A percentile compares a stretch with the other conserved stretches of the same genome.
These are phyloP conservation scores for Leptinotarsa texana DNA, from an alignment of 1,140 invertebrate genomes.

Conservation along the genomic window DNA sequence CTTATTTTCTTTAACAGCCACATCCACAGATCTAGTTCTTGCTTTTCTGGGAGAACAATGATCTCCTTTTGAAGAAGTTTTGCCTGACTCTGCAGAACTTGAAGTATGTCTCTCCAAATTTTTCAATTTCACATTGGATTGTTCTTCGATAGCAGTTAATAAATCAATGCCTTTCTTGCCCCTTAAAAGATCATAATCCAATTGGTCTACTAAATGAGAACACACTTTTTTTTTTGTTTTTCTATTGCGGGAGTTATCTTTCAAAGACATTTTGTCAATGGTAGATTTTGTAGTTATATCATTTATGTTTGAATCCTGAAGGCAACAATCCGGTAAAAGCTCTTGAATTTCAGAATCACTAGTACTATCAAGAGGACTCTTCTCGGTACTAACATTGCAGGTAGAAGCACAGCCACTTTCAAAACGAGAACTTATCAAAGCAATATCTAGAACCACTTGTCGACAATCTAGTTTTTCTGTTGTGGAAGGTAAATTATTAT, in stretches of 20 bases:
- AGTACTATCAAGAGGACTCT: slow-evolving; percentile 35
- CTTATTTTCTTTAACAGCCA: slow-evolving; percentile 29
- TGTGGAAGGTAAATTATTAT: slow-evolving; percentile 26
- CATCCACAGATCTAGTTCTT: slow-evolving; percentile 48
- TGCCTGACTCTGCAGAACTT: slow-evolving; percentile 38
- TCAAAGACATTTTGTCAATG: slow-evolving; percentile 1
- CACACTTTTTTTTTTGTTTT: slow-evolving; percentile 41
- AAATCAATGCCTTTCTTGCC: slow-evolving; percentile 49
- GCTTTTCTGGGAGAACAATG: slow-evolving; percentile 44
- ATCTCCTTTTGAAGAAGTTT: slow-evolving; percentile 26
- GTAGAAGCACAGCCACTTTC: slow-evolving; percentile 43
- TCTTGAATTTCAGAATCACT: slow-evolving; percentile 33
- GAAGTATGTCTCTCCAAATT: slow-evolving; percentile 40
- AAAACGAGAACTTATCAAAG: slow-evolving; percentile 30
- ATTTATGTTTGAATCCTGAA: slow-evolving; percentile 34
- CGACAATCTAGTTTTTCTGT: slow-evolving; percentile 12
- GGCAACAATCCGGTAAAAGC: slow-evolving; percentile 32
- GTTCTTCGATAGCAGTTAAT: slow-evolving; percentile 49
- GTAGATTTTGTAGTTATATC: slow-evolving; percentile 17
- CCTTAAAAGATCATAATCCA: slow-evolving; percentile 46
- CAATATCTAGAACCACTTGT: slow-evolving; percentile 26
- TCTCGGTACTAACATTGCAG: slow-evolving; percentile 42
- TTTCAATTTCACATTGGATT: slow-evolving; percentile 44
- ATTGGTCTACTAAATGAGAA: slow-evolving; percentile 39
- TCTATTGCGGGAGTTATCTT: slow-evolving; percentile 25